Percentiles rank a stretch among this genome's conserved stretches.
These are phyloP conservation scores for Gambusia yucatana DNA, from an alignment of 2,797 vertebrate species.

Conservation along the genomic window DNA sequence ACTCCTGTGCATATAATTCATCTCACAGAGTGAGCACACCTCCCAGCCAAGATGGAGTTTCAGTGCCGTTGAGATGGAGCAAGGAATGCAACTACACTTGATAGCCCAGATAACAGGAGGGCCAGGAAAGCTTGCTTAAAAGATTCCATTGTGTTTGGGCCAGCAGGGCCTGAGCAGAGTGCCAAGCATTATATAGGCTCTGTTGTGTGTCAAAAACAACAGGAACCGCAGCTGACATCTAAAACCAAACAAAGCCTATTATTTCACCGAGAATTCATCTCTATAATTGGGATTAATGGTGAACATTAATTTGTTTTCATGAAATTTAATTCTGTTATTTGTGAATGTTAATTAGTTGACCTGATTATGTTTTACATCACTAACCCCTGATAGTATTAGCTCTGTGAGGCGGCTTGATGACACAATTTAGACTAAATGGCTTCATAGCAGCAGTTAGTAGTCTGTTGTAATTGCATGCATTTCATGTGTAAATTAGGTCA, in stretches of 20 bases:
- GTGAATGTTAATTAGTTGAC: background rate
- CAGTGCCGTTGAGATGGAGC: conserved; percentile 70
- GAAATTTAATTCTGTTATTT: background rate
- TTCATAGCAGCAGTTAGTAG: background rate
- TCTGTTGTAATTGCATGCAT: background rate
- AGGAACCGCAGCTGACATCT: conserved; percentile 54
- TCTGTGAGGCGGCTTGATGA: background rate
- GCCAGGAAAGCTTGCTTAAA: conserved; percentile 70
- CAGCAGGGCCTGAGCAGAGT: conserved; percentile 60
- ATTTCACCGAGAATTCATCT: conserved; percentile 14
- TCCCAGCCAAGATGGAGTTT: conserved; percentile 69
- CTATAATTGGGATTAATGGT: background rate
- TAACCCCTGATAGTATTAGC: background rate
- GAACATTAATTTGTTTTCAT: background rate
- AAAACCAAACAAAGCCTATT: conserved; percentile 46
- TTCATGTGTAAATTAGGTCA: background rate
- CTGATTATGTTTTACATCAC: background rate
- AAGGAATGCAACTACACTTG: conserved; percentile 84
- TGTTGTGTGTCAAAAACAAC: conserved; percentile 67
- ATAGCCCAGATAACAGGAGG: conserved; percentile 82
- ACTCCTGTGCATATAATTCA: conserved; percentile 29
- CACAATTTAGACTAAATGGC: background rate
- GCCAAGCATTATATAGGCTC: conserved; percentile 47
- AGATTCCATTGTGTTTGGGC: conserved; percentile 76
- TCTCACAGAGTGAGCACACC: conserved; percentile 39